Evolutionary conservation across 2,888 invertebrate genomes (phyloP).

Genomic region (Periphyllus acericola): DNA sequence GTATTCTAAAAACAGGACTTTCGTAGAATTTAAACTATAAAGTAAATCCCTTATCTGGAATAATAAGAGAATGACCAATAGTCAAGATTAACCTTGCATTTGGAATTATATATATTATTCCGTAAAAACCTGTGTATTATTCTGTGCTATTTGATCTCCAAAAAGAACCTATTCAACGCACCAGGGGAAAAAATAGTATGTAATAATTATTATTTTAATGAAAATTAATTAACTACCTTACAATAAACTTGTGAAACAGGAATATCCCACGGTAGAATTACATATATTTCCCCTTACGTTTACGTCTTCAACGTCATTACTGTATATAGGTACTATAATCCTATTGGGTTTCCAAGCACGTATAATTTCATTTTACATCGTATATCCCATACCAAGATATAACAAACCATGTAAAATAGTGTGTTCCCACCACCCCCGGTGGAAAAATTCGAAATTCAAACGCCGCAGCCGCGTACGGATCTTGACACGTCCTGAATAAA

Average conservation of each 20-base stretch:
- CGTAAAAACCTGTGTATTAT: neutral
- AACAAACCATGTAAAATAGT: neutral
- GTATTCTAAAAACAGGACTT: neutral
- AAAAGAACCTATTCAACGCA: neutral
- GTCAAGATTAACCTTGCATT: neutral
- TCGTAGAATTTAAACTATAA: neutral
- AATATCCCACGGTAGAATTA: neutral
- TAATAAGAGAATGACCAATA: conserved; percentile 10
- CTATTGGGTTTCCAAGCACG: neutral
- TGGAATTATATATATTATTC: neutral
- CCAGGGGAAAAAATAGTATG: neutral
- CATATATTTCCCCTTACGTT: neutral
- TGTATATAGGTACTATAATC: no score
- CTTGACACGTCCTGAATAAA: neutral
- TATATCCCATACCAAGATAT: neutral
- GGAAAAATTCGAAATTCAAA: neutral
- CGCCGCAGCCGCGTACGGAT: neutral
- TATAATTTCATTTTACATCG: neutral
- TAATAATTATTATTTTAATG: neutral
- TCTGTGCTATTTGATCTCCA: neutral
- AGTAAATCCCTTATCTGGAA: neutral
- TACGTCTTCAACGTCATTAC: no score
- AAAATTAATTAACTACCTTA: neutral
- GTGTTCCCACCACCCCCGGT: neutral
- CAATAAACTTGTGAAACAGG: no score